Evolutionary conservation across 64 coral and sea anemone species (phyloP), one percentile per base, ranked within the genome.

Genomic region (Dendronephthya gigantea): DNA sequence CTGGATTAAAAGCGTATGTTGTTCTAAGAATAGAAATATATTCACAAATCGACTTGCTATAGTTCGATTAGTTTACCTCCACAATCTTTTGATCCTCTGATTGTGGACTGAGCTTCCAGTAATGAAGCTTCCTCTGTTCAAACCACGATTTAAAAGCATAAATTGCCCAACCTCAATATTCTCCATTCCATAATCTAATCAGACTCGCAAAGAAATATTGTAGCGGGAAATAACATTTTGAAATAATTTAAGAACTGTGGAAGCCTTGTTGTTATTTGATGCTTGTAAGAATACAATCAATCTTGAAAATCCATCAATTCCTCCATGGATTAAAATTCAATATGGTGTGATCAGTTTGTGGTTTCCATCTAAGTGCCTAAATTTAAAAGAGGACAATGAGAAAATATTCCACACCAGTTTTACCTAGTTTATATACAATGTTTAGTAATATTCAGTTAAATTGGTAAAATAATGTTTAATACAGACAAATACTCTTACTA

Each of bases 321-420:
- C 66, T 8, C 66, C 66, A 70, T 8, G 66, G 8, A 32, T 70
- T 7, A 70, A 9, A 12, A 70, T 70, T 7, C 66, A n/a, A n/a
- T 70, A 70, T 70, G 66, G 66, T 70, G 66, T 70, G 29, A 70
- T 70, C 9, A 70, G 17, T 70, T 70, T 70, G 25, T 70, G 66
- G 29, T 70, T 70, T 70, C 66, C 66, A 70, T 70, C 66, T 12
- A 70, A 12, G 66, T 70, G 66, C n/a, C 66, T 7, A 70, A 25
- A 70, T n/a, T n/a, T n/a, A n/a, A n/a, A n/a, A n/a, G n/a, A n/a
- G n/a, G n/a, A n/a, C n/a, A n/a, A n/a, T n/a, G n/a, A n/a, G n/a
- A n/a, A n/a, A n/a, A n/a, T n/a, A n/a, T n/a, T n/a, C n/a, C n/a
- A n/a, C n/a, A n/a, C n/a, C n/a, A n/a, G n/a, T n/a, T n/a, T n/a